These are phyloP conservation scores for Dipus sagitta DNA, from an alignment of 2,797 vertebrate genomes.

Conservation along the genomic window DNA sequence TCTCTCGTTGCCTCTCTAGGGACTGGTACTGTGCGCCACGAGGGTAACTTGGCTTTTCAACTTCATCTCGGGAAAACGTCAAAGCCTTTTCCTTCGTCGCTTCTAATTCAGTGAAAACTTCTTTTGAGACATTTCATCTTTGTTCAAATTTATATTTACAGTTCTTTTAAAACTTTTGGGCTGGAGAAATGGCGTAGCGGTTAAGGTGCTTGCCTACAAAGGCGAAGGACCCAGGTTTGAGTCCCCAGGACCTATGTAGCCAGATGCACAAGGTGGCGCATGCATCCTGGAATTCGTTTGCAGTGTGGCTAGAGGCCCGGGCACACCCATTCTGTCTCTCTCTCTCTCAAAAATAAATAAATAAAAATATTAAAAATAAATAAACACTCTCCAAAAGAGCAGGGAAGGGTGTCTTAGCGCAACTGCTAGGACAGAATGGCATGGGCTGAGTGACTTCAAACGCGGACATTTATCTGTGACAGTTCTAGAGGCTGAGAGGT, in stretches of 20 bases:
- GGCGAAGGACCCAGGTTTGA: too few relatives aligned
- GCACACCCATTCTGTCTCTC: too few relatives aligned
- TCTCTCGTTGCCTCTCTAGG: neutral
- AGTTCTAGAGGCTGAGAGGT: neutral
- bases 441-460: neutral
- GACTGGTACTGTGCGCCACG: neutral
- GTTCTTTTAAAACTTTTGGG: too few relatives aligned
- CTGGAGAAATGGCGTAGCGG: too few relatives aligned
- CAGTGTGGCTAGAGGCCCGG: too few relatives aligned
- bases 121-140: neutral
- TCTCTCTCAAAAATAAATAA: too few relatives aligned
- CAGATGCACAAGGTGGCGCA: too few relatives aligned
- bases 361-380: too few relatives aligned
- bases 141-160: conserved; percentile 4
- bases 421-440: conserved; percentile 28
- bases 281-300: too few relatives aligned
- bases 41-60: neutral
- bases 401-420: conserved; percentile 1
- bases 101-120: neutral
- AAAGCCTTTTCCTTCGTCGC: conserved; percentile 19
- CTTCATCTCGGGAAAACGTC: neutral
- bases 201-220: too few relatives aligned
- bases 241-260: too few relatives aligned
- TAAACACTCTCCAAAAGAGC: conserved; percentile 36
- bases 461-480: neutral